Base-by-base conservation (phyloP, 2,888 invertebrate species). In the Graphium colonna region DNA sequence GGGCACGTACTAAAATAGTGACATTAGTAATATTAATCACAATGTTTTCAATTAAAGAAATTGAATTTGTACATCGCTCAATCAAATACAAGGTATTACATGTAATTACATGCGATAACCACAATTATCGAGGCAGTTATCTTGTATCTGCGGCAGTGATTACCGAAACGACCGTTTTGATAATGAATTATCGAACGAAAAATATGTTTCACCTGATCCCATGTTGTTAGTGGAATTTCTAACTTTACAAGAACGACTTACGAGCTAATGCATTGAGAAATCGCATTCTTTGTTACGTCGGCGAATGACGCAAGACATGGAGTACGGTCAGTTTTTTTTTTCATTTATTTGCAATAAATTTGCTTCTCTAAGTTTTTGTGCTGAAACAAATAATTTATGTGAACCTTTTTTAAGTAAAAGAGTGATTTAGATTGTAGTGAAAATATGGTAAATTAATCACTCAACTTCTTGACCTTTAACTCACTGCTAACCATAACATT, bases 141-240 rank as follows among this genome's bases (percentile, higher is more conserved):
- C 81, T 68, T 75, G 74, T 77, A 72, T 75, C 68, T 67, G 65
- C 58, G 59, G 75, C 83, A 58, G 81, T 84, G 84, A 85, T 85
- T 85, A 84, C 77, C 71, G 64, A 75, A 82, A 78, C 71, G 70
- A 69, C 65, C 68, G 61, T 64, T 61, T 67, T 43, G 55, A 57
- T 57, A 55, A 58, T 43, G 7, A 12, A 51, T 47, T 54, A 50
- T 55, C 55, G 44, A 12, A n/a, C 12, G n/a, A 31, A 16, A 26
- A 43, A 44, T 41, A 36, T 53, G 13, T 17, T 17, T 13, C 33
- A n/a, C 1, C 31, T 10, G 38, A 48, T 53, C 48, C 36, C 17
- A 12, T 36, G 42, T 42, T 36, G 16, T 36, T 41, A 43, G 28
- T 53, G 31, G 18, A 44, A 39, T 8, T 15, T 28, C 49, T 53